These are phyloP conservation scores for Corythornis cristatus DNA, from an alignment of 2,113 vertebrate genomes.

Conservation along the genomic window DNA sequence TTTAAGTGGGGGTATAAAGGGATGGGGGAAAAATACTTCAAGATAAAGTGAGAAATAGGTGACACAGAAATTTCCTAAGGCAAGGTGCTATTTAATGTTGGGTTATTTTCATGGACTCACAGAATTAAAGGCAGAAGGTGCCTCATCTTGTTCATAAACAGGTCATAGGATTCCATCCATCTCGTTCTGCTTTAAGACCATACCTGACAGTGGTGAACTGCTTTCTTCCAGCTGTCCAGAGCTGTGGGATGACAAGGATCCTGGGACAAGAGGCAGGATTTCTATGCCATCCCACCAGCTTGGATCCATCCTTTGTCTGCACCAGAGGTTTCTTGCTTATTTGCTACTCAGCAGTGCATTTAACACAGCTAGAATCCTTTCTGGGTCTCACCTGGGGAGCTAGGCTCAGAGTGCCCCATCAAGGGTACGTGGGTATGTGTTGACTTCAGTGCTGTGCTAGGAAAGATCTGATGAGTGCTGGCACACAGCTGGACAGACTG, in stretches of 20 bases:
- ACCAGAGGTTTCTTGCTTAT: not conserved
- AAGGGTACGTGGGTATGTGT: too few relatives aligned
- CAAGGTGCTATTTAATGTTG: not conserved
- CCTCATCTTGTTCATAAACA: not conserved
- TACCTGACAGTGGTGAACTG: not conserved
- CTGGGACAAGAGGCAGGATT: not conserved
- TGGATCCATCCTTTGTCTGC: not conserved
- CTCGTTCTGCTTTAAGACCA: not conserved
- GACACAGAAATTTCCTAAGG: not conserved
- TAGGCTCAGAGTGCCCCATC: not conserved
- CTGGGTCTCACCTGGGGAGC: not conserved
- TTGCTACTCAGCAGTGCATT: not conserved
- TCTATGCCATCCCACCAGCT: not conserved
- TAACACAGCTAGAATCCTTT: not conserved
- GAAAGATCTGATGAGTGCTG: not conserved
- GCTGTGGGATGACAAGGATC: not conserved
- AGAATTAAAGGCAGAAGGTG: not conserved
- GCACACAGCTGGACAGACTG: not conserved
- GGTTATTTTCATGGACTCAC: not conserved
- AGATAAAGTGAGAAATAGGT: not conserved
- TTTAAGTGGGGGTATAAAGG: not conserved
- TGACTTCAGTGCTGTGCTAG: not conserved
- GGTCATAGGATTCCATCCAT: not conserved
- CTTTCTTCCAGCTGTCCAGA: not conserved
- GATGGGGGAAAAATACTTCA: not conserved